phyloP scores from a whole-genome alignment of 2,888 invertebrate species.

The Brachylomia viminalis region DNA sequence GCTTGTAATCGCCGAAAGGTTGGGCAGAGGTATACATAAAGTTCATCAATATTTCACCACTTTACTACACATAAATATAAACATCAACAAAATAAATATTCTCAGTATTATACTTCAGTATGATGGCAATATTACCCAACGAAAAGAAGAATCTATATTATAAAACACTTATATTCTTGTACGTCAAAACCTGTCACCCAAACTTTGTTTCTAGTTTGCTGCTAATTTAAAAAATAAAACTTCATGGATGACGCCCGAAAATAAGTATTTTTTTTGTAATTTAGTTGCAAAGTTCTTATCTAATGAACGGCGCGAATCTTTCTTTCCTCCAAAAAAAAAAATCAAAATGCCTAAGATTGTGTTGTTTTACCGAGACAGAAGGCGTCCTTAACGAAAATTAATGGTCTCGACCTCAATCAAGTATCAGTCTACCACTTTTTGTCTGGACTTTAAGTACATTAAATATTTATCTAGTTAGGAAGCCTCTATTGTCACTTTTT shows the following conservation, averaged over 20 bases:
- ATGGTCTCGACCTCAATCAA: slow-evolving; percentile 57
- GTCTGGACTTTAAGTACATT: slow-evolving; percentile 38
- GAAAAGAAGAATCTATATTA: too few species aligned
- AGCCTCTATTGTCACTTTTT: slow-evolving; percentile 29
- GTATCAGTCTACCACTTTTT: slow-evolving; percentile 52
- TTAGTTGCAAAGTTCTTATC: not conserved
- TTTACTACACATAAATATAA: not conserved
- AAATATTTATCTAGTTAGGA: slow-evolving; percentile 51
- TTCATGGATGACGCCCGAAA: not conserved
- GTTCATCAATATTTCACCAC: not conserved
- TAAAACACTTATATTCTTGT: too few species aligned
- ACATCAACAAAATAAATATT: not conserved
- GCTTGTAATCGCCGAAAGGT: not conserved
- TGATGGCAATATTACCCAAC: not conserved
- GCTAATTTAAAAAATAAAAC: not conserved
- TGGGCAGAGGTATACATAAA: too few species aligned
- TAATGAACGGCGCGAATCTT: not conserved
- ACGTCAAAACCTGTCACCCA: not conserved
- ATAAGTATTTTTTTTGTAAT: not conserved
- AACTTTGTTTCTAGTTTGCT: not conserved
- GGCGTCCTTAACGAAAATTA: slow-evolving; percentile 60
- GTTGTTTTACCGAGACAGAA: slow-evolving; percentile 52
- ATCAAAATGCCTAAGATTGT: slow-evolving; percentile 30
- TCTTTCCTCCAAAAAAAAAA: slow-evolving; percentile 3
- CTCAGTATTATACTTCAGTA: not conserved